Percentiles rank a stretch among this genome's conserved stretches.
phyloP scores from a whole-genome alignment of 2,888 invertebrate genomes.

The Malthinus flaveolus region DNA sequence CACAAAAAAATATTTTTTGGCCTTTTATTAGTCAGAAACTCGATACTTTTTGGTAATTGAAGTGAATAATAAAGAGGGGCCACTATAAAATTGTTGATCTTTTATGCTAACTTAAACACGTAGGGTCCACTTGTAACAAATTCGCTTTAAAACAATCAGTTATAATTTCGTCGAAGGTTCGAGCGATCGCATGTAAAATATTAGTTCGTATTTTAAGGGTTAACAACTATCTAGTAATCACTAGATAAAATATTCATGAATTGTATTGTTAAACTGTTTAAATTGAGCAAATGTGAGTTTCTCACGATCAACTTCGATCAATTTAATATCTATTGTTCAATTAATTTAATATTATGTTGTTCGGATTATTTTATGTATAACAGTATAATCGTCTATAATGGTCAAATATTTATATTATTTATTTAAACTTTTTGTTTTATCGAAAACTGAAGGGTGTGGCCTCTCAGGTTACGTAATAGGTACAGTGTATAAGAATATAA shows the following conservation, averaged over 20 bases:
- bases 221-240: background rate
- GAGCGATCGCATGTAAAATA: slow-evolving; percentile 3
- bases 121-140: slow-evolving; percentile 29
- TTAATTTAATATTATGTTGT: too few relatives aligned
- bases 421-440: too few relatives aligned
- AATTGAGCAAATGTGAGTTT: slow-evolving; percentile 19
- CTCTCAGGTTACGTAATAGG: too few relatives aligned
- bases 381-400: too few relatives aligned
- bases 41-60: slow-evolving; percentile 30
- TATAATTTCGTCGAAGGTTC: background rate
- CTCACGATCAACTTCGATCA: slow-evolving; percentile 24
- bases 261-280: background rate
- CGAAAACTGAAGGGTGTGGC: too few relatives aligned
- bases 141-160: background rate
- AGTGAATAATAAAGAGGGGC: slow-evolving; percentile 26
- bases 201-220: background rate
- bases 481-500: too few relatives aligned
- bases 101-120: slow-evolving; percentile 31
- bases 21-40: slow-evolving; percentile 16
- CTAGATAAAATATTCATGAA: slow-evolving; percentile 10
- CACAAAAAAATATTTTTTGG: slow-evolving; percentile 8
- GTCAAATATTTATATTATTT: too few relatives aligned
- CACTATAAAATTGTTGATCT: slow-evolving; percentile 31
- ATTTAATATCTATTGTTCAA: slow-evolving; percentile 3
- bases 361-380: too few relatives aligned